These are phyloP conservation scores for Bombus polaris DNA, from an alignment of 1,140 invertebrate species.

Conservation along the genomic window DNA sequence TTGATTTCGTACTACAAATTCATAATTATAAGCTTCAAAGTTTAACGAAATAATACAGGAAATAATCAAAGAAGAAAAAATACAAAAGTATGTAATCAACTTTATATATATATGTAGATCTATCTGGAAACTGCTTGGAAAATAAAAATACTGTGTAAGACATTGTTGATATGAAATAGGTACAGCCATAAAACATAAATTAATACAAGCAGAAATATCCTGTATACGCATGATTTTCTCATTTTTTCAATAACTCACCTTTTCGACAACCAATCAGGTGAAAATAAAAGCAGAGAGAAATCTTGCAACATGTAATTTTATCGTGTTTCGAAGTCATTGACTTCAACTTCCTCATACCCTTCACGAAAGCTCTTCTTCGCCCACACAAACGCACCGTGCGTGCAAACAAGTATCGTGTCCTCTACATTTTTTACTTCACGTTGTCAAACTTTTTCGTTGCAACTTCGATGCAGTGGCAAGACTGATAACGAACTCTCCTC, in stretches of 20 bases:
- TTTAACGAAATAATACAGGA: too few species aligned
- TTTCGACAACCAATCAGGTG: slow-evolving; percentile 1
- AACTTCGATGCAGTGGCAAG: not conserved
- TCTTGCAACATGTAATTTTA: not conserved
- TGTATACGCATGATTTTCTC: not conserved
- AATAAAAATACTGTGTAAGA: not conserved
- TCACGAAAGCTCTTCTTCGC: slow-evolving; percentile 15
- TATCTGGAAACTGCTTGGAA: not conserved
- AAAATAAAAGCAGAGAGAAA: not conserved
- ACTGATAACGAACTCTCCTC: slow-evolving; percentile 9
- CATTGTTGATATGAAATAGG: too few species aligned
- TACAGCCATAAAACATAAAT: not conserved
- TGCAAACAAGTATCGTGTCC: not conserved
- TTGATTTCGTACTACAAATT: too few species aligned
- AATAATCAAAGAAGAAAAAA: too few species aligned
- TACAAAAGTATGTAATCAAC: too few species aligned
- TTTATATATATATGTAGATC: not conserved
- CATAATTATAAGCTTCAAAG: too few species aligned
- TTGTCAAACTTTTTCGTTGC: not conserved
- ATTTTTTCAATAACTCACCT: not conserved
- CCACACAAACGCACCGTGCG: slow-evolving; percentile 3
- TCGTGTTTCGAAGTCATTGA: slow-evolving; percentile 16
- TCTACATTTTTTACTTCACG: not conserved
- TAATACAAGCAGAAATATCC: not conserved
- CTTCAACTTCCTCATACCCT: slow-evolving; percentile 24